Percentiles rank a stretch among this genome's conserved stretches.
phyloP scores from a whole-genome alignment of 2,113 vertebrate genomes.

The Donacobius atricapilla region DNA sequence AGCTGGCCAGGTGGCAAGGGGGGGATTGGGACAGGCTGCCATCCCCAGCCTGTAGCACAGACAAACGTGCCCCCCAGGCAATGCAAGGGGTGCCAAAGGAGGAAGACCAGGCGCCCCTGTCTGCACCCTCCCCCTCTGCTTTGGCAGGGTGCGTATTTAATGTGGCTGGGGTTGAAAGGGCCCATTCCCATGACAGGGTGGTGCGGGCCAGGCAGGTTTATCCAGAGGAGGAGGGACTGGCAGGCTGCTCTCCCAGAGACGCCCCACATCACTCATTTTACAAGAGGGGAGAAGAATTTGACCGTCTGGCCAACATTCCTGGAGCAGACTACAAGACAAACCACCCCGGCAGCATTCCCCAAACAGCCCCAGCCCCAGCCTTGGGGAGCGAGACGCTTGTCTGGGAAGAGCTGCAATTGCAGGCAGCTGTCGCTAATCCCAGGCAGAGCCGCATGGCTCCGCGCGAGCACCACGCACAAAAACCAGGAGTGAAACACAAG shows the following conservation, averaged over 20 bases:
- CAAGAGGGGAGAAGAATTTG: constrained; percentile 70
- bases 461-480: neutral
- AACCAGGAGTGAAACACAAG: neutral
- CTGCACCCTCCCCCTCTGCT: neutral
- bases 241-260: constrained; percentile 59
- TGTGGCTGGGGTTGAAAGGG: constrained; percentile 52
- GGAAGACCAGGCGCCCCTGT: neutral
- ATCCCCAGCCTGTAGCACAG: neutral
- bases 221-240: constrained; percentile 60
- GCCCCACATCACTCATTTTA: constrained; percentile 67
- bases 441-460: neutral
- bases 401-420: constrained; percentile 61
- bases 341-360: constrained; percentile 69
- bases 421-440: constrained; percentile 54
- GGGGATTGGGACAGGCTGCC: neutral
- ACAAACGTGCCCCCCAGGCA: neutral
- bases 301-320: constrained; percentile 74
- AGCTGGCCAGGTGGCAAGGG: neutral
- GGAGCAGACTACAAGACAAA: constrained; percentile 69
- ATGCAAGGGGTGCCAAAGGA: neutral
- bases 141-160: constrained; percentile 38
- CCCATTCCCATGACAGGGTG: constrained; percentile 51
- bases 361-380: constrained; percentile 66
- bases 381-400: constrained; percentile 55
- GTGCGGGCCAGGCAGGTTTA: constrained; percentile 68